Percentiles rank a stretch among this genome's conserved stretches.
phyloP scores from a whole-genome alignment of 2,797 vertebrate genomes.

The Lepus townsendii region DNA sequence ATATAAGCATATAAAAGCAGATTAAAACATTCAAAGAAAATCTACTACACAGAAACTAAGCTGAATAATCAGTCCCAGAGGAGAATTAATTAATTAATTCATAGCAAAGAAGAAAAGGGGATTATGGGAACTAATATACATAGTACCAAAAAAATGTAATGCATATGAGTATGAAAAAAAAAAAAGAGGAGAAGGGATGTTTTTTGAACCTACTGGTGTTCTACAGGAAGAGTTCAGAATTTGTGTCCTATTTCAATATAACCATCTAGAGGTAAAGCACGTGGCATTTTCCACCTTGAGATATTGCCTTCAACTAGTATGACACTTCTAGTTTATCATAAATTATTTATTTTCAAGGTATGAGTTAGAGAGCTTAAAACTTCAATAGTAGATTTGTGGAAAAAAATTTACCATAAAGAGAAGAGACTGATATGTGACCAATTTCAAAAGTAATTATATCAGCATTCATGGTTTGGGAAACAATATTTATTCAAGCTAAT shows the following conservation, averaged over 20 bases:
- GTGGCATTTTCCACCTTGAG: background rate
- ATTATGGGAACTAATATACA: no score
- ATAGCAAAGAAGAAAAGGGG: background rate
- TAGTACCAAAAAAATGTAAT: no score
- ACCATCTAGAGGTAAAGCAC: background rate
- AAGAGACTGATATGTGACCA: background rate
- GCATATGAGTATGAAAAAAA: no score
- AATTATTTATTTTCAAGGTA: constrained; percentile 52
- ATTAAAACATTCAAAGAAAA: constrained; percentile 58
- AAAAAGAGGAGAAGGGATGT: background rate
- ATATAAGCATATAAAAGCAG: constrained; percentile 37
- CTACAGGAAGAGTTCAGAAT: background rate
- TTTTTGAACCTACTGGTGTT: constrained; percentile 25
- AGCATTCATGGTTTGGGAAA: background rate
- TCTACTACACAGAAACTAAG: background rate
- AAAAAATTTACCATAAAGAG: constrained; percentile 42
- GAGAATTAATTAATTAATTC: background rate
- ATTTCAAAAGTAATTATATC: constrained; percentile 53
- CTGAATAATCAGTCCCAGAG: background rate
- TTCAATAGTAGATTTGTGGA: constrained; percentile 46
- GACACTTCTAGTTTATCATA: background rate
- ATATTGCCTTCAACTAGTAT: background rate
- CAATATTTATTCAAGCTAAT: constrained; percentile 6
- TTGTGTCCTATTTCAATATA: constrained; percentile 34
- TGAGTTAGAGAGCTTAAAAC: constrained; percentile 41